phyloP scores from a whole-genome alignment of 2,797 vertebrate genomes.

The Pangasius larnaudii region DNA sequence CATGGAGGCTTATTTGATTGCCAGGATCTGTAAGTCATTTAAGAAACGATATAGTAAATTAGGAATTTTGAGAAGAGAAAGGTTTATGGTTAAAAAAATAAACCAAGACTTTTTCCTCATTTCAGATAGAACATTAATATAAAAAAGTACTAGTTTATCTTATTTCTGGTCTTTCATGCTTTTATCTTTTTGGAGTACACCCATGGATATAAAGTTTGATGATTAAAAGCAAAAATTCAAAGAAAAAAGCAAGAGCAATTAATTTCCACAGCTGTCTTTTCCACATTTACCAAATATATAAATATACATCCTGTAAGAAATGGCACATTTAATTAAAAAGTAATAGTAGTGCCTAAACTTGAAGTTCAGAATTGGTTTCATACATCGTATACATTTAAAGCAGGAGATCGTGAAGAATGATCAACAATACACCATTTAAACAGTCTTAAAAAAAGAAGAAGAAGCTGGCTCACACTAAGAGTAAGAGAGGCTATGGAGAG shows the following conservation, averaged over 20 bases:
- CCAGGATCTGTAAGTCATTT: slow-evolving; percentile 9
- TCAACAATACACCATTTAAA: background rate
- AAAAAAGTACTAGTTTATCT: background rate
- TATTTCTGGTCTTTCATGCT: background rate
- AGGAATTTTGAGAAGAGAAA: background rate
- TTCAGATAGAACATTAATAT: background rate
- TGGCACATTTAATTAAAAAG: background rate
- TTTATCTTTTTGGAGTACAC: slow-evolving; percentile 20
- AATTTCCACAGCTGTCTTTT: background rate
- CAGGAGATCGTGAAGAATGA: background rate
- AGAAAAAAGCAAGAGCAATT: background rate
- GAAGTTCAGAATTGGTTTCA: background rate
- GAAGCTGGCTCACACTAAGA: background rate
- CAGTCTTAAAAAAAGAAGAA: background rate
- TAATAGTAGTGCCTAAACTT: no score
- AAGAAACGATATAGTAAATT: slow-evolving; percentile 2
- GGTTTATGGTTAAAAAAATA: slow-evolving; percentile 11
- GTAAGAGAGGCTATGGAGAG: background rate
- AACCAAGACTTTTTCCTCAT: slow-evolving; percentile 31
- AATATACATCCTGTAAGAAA: background rate
- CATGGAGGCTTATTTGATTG: background rate
- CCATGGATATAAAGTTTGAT: background rate
- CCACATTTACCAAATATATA: background rate
- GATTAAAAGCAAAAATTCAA: background rate
- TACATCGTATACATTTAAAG: background rate